These are phyloP conservation scores for Rhabdomys pumilio DNA, from an alignment of 2,797 vertebrate genomes.

Conservation along the genomic window DNA sequence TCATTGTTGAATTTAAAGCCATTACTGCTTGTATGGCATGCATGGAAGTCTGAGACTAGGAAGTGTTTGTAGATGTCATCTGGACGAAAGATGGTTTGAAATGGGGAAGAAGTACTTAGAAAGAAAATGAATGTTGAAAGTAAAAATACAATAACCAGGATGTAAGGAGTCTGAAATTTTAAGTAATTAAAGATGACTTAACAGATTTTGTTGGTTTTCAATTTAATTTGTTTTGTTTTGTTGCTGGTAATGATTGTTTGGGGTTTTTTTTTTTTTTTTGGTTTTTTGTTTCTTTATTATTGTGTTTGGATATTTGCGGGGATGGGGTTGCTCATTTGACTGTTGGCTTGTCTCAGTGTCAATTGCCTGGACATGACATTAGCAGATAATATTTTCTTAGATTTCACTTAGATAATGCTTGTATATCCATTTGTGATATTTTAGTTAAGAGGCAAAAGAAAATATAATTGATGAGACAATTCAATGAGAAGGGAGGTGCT, in stretches of 20 bases:
- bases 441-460: conserved; percentile 2
- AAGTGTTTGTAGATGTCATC: background rate
- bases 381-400: background rate
- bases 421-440: conserved; percentile 27
- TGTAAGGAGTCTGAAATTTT: background rate
- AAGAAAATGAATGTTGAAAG: background rate
- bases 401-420: background rate
- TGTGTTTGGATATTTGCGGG: background rate
- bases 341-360: background rate
- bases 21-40: background rate
- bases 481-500: background rate
- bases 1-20: background rate
- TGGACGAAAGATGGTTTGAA: background rate
- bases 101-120: background rate
- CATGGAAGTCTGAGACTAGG: background rate
- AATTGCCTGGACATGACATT: background rate
- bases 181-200: background rate
- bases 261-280: no score
- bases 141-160: background rate
- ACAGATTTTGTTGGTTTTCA: background rate
- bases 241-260: background rate
- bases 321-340: background rate
- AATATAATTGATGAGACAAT: background rate
- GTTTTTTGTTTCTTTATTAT: background rate
- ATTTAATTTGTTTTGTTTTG: background rate